Base-by-base conservation (phyloP, 2,888 invertebrate species). In the Calephelis perditalis region DNA sequence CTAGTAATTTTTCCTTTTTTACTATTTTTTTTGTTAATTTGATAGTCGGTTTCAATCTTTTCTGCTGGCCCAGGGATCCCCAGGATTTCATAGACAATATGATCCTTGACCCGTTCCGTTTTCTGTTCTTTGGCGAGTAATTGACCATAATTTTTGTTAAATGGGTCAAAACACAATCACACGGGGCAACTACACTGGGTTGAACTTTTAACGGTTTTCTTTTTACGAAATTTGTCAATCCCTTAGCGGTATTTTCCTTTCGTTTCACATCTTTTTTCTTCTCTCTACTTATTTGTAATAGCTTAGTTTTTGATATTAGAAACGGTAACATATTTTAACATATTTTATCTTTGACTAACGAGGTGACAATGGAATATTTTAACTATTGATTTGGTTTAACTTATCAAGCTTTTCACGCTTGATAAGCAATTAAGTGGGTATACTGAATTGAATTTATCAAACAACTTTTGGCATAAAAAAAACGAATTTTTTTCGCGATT, bases 321-420 rank as follows among this genome's bases (percentile, higher is more conserved):
- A 86, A 79, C n/a, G 88, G 89, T 56, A 88, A 69, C 86, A 88
- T 85, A 35, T 68, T 57, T 26, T 56, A 88, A 69, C 86, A 88
- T 85, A 35, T 68, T 57, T 26, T 52, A 35, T 26, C 35, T 5
- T 40, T 5, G 9, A 49, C 6, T 52, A 9, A 52, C 49, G 35
- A 10, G 26, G 15, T 52, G 49, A 8, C 35, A 52, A 52, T 52
- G 5, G 26, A 52, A 5, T 10, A 52, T 52, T 10, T 52, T 9
- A 52, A 10, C 10, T 26, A 52, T 52, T 35, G 49, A 52, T 52
- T 52, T 11, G 10, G 8, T 5, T 3, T 26, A 26, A 26, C 26
- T 52, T 26, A 52, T 9, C 7, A 6, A 11, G 35, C 10, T 52
- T 35, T 52, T 35, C 5, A 52, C 49, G 49, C 49, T 52, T 26